phyloP scores from a whole-genome alignment of 2,113 vertebrate genomes.

The Peromyscus maniculatus region DNA sequence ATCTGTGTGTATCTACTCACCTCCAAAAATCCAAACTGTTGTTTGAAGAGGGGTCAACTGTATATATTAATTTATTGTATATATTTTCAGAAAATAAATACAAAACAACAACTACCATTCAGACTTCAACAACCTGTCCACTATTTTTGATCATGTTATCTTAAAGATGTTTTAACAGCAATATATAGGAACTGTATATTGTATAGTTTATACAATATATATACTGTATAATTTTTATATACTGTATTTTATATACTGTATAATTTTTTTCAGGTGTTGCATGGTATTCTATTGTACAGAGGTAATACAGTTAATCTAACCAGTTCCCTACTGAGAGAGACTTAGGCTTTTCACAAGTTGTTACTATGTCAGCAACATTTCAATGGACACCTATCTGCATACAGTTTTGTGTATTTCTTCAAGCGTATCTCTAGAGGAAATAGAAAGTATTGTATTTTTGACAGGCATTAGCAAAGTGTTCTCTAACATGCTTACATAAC shows the following conservation, averaged over 20 bases:
- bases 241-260: too few relatives aligned
- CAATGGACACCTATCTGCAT: neutral
- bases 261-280: neutral
- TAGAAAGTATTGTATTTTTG: neutral
- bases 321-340: neutral
- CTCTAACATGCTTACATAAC: neutral
- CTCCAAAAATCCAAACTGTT: neutral
- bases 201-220: too few relatives aligned
- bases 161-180: neutral
- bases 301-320: neutral
- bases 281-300: neutral
- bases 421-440: conserved; percentile 12
- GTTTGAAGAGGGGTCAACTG: neutral
- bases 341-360: neutral
- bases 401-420: neutral
- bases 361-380: conserved; percentile 19
- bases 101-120: neutral
- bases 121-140: neutral
- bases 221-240: too few relatives aligned
- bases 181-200: neutral
- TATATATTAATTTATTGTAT: neutral
- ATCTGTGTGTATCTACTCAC: neutral
- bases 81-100: neutral
- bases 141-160: neutral
- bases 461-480: neutral